These are phyloP conservation scores for Diploscapter pachys DNA, from an alignment of 1,140 invertebrate genomes.

Conservation along the genomic window DNA sequence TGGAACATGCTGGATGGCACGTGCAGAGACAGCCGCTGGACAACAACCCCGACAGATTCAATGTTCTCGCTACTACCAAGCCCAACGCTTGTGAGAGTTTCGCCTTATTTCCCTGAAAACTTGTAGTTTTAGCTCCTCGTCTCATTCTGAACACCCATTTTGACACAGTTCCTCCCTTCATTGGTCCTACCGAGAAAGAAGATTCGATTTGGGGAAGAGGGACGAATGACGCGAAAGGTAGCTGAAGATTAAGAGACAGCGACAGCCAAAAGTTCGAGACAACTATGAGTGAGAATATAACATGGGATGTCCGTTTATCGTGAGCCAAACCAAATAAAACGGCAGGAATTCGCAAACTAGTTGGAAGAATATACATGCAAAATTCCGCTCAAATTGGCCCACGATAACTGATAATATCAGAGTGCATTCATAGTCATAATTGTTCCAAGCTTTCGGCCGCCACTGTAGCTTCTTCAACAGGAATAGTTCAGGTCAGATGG, in stretches of 20 bases:
- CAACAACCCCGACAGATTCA: constrained; percentile 30
- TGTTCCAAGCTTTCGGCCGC: too few species aligned
- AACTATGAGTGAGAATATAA: not conserved
- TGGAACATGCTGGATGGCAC: constrained; percentile 39
- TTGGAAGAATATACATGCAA: not conserved
- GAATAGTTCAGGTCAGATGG: constrained; percentile 41
- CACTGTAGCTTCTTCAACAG: not conserved
- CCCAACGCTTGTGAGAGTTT: not conserved
- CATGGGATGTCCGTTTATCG: too few species aligned
- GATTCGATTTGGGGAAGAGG: constrained; percentile 44
- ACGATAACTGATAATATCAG: too few species aligned
- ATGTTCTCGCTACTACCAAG: constrained; percentile 34
- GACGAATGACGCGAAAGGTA: constrained; percentile 50
- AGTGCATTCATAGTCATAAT: too few species aligned
- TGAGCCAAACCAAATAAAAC: too few species aligned
- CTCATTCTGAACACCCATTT: constrained; percentile 49
- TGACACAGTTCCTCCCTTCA: constrained; percentile 51
- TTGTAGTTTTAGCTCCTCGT: constrained; percentile 18
- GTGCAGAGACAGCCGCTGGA: constrained; percentile 33
- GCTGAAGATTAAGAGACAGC: not conserved
- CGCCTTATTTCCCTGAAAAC: not conserved
- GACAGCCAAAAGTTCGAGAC: not conserved
- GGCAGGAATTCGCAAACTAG: constrained; percentile 6
- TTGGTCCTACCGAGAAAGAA: constrained; percentile 37
- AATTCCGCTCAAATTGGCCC: not conserved